Conservation (phyloP, 2,797 vertebrate genomes). For the Sebastes ruberrimus region DNA sequence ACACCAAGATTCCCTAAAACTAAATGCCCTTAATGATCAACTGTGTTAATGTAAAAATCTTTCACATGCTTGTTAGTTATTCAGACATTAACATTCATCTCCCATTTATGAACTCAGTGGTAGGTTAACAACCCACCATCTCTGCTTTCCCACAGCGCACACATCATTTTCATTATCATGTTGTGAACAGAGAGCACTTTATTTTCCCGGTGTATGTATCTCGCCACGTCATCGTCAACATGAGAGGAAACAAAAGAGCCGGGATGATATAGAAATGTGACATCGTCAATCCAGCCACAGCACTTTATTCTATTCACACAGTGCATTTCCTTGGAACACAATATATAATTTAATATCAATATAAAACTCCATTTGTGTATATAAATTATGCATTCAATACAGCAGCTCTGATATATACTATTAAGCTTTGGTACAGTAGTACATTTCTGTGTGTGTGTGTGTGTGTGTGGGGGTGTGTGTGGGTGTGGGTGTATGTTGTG, state of each 20-base stretch:
- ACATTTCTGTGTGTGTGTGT: constrained; percentile 54
- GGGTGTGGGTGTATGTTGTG: constrained; percentile 6
- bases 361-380: constrained; percentile 91
- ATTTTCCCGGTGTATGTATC: not conserved
- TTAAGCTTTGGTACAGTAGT: constrained; percentile 94
- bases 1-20: not conserved
- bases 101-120: not conserved
- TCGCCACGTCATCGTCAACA: not conserved
- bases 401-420: constrained; percentile 82
- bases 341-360: constrained; percentile 89
- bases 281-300: constrained; percentile 88
- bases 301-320: constrained; percentile 94
- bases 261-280: constrained; percentile 86
- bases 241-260: constrained; percentile 41
- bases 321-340: constrained; percentile 90
- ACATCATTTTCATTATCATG: not conserved
- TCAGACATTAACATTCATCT: not conserved
- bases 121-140: not conserved
- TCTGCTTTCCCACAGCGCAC: not conserved
- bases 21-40: not conserved
- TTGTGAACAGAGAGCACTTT: not conserved
- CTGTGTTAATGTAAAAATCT: not conserved
- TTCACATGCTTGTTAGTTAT: not conserved
- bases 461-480: constrained; percentile 21
- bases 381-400: constrained; percentile 96